Base-by-base conservation (phyloP, 2,888 invertebrate species). In the Candidula unifasciata region DNA sequence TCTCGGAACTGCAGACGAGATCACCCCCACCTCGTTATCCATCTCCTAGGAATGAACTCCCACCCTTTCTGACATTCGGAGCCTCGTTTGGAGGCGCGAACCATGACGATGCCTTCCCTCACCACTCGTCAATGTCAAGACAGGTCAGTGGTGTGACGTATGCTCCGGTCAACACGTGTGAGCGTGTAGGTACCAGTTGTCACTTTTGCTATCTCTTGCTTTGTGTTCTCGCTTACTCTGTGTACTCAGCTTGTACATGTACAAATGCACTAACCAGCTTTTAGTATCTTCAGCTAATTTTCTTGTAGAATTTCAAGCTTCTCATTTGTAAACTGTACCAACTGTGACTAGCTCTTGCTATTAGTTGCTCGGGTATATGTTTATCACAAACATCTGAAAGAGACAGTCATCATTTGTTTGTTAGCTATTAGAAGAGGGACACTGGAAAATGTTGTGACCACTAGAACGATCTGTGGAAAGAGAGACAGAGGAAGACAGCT, bases 91-190 rank as follows among this genome's bases (percentile, higher is more conserved):
- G 84, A 24, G 35, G 82, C 30, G 57, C 74, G 24, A 68, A 69
- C 33, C 81, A 82, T 60, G 44, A 81, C 33, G 83, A 85, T 64
- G 33, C 82, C 73, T 78, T 66, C 27, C 73, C 27, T 24, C 74
- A 37, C 37, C 80, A 68, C 13, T 74, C 80, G 52, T 44, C 80
- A 16, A 44, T 35, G 80, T 64, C 79, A 18, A 57, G 84, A 57
- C 80, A 84, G 84, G 84, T 84, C 84, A 84, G 84, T 84, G 80
- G 80, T 74, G 84, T 84, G 84, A 74, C n/a, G 37, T 84, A 84
- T 74, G 54, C 74, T 44, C 84, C 84, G 37, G 80, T 84, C 84
- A 80, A 76, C 74, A 84, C 84, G 37, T 68, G 60, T 66, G 80
- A 54, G 74, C 84, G 80, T 84, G 84, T 84, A 84, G 84, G 84